Evolutionary conservation across 2,888 invertebrate genomes (phyloP).

Genomic region (Melipona bicolor): DNA sequence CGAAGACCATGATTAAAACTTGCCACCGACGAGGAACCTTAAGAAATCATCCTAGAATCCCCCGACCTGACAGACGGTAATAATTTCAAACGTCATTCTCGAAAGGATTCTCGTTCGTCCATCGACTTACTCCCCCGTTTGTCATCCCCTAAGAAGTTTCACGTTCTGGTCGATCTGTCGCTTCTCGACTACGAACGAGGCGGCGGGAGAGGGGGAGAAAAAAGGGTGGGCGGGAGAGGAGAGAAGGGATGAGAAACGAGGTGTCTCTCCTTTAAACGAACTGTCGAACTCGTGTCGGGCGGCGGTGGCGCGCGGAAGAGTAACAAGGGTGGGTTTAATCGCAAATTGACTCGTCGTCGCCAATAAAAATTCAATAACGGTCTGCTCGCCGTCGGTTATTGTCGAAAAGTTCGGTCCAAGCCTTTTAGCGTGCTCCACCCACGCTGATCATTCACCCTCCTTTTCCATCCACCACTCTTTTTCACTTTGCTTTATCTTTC

Average conservation of each 20-base stretch:
- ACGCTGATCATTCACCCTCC: constrained; percentile 9
- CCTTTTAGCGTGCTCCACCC: constrained; percentile 55
- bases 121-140: neutral
- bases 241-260: constrained; percentile 32
- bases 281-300: constrained; percentile 67
- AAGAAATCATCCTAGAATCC: neutral
- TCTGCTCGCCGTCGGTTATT: constrained; percentile 73
- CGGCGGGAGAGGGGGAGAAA: neutral
- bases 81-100: constrained; percentile 25
- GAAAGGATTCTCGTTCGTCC: neutral
- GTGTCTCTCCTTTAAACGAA: constrained; percentile 65
- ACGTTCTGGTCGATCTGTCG: constrained; percentile 12
- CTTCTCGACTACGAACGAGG: neutral
- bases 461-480: constrained; percentile 13
- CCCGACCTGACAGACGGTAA: constrained; percentile 19
- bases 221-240: neutral
- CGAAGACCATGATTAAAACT: constrained; percentile 5
- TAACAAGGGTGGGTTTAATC: constrained; percentile 65
- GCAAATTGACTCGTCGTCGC: constrained; percentile 78
- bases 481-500: neutral
- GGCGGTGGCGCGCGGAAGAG: constrained; percentile 37
- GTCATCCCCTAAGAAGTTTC: constrained; percentile 29
- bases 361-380: constrained; percentile 82
- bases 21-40: neutral
- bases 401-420: constrained; percentile 73